phyloP scores from a whole-genome alignment of 2,888 invertebrate species.

The Blomia tropicalis region DNA sequence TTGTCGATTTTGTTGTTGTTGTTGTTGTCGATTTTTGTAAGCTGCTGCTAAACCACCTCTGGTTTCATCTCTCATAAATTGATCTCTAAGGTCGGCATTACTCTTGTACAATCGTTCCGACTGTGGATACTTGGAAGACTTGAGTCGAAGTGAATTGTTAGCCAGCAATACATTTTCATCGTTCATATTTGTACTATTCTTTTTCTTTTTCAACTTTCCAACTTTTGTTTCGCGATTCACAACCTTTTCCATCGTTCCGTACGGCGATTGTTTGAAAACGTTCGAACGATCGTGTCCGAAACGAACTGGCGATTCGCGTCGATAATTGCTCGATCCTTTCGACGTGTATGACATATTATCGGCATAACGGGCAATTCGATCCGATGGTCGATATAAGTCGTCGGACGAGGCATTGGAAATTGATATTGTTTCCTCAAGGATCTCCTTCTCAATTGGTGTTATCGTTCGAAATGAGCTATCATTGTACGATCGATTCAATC shows the following conservation, averaged over 20 bases:
- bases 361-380: not conserved
- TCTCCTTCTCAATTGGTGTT: constrained; percentile 20
- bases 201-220: constrained; percentile 1
- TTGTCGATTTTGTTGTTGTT: not conserved
- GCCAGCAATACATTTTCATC: constrained; percentile 22
- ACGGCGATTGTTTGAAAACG: not conserved
- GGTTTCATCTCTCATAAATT: constrained; percentile 10
- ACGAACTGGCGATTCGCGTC: not conserved
- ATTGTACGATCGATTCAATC: not conserved
- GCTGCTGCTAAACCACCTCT: constrained; percentile 30
- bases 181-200: constrained; percentile 21
- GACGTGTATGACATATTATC: constrained; percentile 4
- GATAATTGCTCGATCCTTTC: not conserved
- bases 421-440: constrained; percentile 25
- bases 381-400: not conserved
- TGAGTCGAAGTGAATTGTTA: constrained; percentile 9
- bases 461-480: not conserved
- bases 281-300: not conserved
- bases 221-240: not conserved
- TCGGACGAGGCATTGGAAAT: constrained; percentile 25
- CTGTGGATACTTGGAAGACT: not conserved
- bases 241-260: not conserved
- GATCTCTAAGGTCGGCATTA: constrained; percentile 14
- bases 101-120: constrained; percentile 19
- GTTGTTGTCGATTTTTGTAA: constrained; percentile 29